A percentile compares a stretch with the other conserved stretches of the same genome.
Evolutionary conservation across 2,113 vertebrate species (phyloP).

Genomic region (Scomber scombrus): DNA sequence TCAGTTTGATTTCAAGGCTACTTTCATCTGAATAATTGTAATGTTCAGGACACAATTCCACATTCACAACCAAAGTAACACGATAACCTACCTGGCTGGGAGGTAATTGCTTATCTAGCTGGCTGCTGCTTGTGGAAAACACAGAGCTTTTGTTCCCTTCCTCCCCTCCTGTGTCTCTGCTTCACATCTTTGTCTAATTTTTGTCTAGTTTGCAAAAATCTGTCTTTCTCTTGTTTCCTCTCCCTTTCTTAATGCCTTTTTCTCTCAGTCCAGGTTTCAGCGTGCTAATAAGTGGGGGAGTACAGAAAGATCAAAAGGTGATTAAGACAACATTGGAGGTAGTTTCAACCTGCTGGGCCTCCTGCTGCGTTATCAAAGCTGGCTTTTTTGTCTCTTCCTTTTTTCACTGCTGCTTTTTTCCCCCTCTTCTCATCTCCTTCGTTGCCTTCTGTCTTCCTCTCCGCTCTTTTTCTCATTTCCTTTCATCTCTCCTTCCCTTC

Average conservation of each 20-base stretch:
- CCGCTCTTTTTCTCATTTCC: constrained; percentile 40
- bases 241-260: constrained; percentile 15
- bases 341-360: constrained; percentile 54
- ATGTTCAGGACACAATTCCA: not conserved
- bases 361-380: constrained; percentile 45
- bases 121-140: not conserved
- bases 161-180: not conserved
- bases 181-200: constrained; percentile 28
- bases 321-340: constrained; percentile 58
- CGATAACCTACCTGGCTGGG: not conserved
- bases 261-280: constrained; percentile 36
- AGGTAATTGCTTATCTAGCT: constrained; percentile 8
- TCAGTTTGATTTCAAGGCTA: not conserved
- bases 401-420: constrained; percentile 21
- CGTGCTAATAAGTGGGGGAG: constrained; percentile 33
- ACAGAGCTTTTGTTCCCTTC: not conserved
- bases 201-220: not conserved
- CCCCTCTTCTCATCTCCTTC: constrained; percentile 12
- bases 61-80: not conserved
- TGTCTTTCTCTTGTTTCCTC: not conserved
- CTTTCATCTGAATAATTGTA: not conserved
- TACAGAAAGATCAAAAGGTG: constrained; percentile 52
- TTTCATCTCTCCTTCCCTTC: constrained; percentile 46
- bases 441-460: constrained; percentile 18
- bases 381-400: constrained; percentile 33